A percentile compares a stretch with the other conserved stretches of the same genome.
Evolutionary conservation across 2,888 invertebrate species (phyloP).

Genomic region (Branchipolynoe longqiensis): DNA sequence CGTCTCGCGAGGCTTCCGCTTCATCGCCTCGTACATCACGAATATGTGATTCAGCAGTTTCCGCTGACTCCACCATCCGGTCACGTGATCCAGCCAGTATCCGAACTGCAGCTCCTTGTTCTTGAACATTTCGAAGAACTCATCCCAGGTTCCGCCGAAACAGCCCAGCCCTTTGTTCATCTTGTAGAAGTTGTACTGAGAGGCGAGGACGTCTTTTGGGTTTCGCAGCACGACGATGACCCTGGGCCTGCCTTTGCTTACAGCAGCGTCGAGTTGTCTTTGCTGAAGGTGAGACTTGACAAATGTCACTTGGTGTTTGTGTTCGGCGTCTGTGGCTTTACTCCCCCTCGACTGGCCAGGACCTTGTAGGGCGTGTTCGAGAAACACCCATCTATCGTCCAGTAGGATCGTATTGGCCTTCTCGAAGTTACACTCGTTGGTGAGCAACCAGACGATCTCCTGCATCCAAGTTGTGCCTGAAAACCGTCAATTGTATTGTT

Average conservation of each 20-base stretch:
- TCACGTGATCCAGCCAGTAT: constrained; percentile 47
- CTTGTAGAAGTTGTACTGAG: constrained; percentile 44
- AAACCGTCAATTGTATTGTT: too few species aligned
- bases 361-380: constrained; percentile 12
- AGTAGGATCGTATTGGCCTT: background rate
- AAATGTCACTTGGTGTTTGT: constrained; percentile 8
- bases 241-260: constrained; percentile 19
- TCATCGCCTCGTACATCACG: constrained; percentile 49
- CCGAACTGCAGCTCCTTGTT: constrained; percentile 46
- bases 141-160: constrained; percentile 2
- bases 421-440: constrained; percentile 9
- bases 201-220: constrained; percentile 50
- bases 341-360: background rate
- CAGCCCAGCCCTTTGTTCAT: constrained; percentile 14
- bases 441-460: constrained; percentile 44
- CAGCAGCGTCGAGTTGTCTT: background rate
- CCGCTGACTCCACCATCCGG: constrained; percentile 18
- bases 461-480: constrained; percentile 53
- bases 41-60: background rate
- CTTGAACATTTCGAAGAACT: constrained; percentile 57
- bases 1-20: background rate
- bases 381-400: background rate
- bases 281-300: constrained; percentile 46
- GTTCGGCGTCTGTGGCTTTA: background rate
- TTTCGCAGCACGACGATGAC: constrained; percentile 35